Evolutionary conservation across 1,140 invertebrate species (phyloP).

Genomic region (Hylaeus volcanicus): DNA sequence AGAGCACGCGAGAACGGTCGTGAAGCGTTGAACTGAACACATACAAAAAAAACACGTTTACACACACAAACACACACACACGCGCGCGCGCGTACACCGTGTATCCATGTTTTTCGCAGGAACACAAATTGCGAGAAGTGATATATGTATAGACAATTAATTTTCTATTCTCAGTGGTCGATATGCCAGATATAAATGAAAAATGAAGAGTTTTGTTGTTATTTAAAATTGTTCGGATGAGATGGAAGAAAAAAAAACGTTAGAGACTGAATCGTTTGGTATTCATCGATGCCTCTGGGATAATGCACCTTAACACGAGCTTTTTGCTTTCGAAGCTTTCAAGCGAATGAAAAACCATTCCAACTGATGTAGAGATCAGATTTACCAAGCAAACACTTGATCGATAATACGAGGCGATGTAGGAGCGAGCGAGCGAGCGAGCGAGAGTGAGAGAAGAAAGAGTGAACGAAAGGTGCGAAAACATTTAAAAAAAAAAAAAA

Average conservation of each 20-base stretch:
- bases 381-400: constrained; percentile 38
- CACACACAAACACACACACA: too few relatives aligned
- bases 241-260: constrained; percentile 35
- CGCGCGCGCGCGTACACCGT: background rate
- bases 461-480: background rate
- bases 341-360: constrained; percentile 66
- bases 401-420: constrained; percentile 39
- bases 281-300: constrained; percentile 47
- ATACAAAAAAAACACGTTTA: too few relatives aligned
- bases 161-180: constrained; percentile 38
- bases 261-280: constrained; percentile 50
- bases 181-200: constrained; percentile 22
- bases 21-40: constrained; percentile 8
- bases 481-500: background rate
- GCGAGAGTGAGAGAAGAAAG: constrained; percentile 22
- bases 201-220: constrained; percentile 13
- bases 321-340: constrained; percentile 46
- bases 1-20: background rate
- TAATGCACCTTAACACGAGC: constrained; percentile 15
- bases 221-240: constrained; percentile 38
- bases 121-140: constrained; percentile 15
- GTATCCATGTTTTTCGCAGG: constrained; percentile 15
- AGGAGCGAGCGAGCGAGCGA: background rate
- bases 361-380: constrained; percentile 58
- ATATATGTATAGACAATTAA: constrained; percentile 33